Base-by-base conservation (phyloP, 2,797 vertebrate species). In the Lindbergichthys nudifrons region DNA sequence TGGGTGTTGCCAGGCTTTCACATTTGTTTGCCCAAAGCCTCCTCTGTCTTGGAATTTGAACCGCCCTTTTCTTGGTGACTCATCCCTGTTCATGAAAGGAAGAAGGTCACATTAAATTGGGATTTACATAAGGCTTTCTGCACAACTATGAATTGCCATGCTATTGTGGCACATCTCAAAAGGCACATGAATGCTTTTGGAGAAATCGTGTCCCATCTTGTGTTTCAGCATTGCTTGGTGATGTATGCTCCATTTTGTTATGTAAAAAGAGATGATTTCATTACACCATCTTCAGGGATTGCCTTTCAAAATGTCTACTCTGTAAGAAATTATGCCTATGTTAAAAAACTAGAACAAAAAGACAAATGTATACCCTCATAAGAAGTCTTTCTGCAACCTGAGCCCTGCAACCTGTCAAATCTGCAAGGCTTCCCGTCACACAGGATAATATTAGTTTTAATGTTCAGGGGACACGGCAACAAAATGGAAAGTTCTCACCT, bases 41-140 rank as follows among this genome's bases (percentile, higher is more conserved):
- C 75, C 57, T 70, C 61, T 72, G 85, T 89, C 86, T 88, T 90
- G 70, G 72, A 86, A 87, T 92, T 84, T 87, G 73, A 90, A 79
- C 50, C 50, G 15, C 72, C 65, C 81, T 86, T 78, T 87, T 36
- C 0, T 79, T 69, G 60, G 80, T 92, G 88, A 91, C 88, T 93
- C 89, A 91, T 89, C 81, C 63, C 56, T 72, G 80, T 72, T 76
- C 76, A 70, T 84, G 74, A 82, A 85, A 79, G 80, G 70, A 81
- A 79, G 83, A 91, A 80, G 89, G 89, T 86, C 89, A 89, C 68
- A 91, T 87, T 85, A 88, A 85, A 92, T 75, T 72, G 70, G 82
- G 80, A 88, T 90, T 92, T 90, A 78, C 75, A 84, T 82, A 75
- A 85, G 82, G 76, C 72, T 79, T 75, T 88, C 72, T 73, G 47